A percentile compares a stretch with the other conserved stretches of the same genome.
These are phyloP conservation scores for Dromiciops gliroides DNA, from an alignment of 2,113 vertebrate species.

Conservation along the genomic window DNA sequence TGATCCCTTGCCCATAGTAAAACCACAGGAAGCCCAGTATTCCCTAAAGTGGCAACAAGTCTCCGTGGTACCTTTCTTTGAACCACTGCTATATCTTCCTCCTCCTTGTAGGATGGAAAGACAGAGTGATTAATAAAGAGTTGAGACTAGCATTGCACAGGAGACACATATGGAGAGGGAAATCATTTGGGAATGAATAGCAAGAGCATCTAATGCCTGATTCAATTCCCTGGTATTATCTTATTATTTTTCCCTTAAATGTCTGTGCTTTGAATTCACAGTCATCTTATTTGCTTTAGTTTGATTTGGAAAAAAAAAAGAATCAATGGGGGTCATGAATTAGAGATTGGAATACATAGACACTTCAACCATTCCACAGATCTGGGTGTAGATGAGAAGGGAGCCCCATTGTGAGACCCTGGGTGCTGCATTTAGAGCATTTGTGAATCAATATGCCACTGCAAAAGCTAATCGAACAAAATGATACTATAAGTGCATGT, in stretches of 20 bases:
- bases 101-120: background rate
- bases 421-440: background rate
- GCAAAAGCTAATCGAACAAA: background rate
- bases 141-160: background rate
- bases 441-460: background rate
- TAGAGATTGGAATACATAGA: background rate
- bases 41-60: background rate
- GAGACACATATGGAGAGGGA: background rate
- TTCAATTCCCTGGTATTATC: background rate
- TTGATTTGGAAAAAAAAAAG: background rate
- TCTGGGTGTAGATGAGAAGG: background rate
- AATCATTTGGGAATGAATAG: background rate
- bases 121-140: background rate
- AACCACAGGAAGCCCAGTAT: background rate
- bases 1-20: background rate
- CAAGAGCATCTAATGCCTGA: background rate
- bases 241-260: background rate
- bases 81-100: background rate
- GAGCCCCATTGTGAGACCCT: background rate
- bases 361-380: background rate
- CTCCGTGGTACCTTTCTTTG: background rate
- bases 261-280: background rate
- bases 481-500: background rate
- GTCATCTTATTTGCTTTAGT: background rate
- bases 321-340: background rate